Base-by-base conservation (phyloP, 2,113 vertebrate species). In the Pachyramphus minor region DNA sequence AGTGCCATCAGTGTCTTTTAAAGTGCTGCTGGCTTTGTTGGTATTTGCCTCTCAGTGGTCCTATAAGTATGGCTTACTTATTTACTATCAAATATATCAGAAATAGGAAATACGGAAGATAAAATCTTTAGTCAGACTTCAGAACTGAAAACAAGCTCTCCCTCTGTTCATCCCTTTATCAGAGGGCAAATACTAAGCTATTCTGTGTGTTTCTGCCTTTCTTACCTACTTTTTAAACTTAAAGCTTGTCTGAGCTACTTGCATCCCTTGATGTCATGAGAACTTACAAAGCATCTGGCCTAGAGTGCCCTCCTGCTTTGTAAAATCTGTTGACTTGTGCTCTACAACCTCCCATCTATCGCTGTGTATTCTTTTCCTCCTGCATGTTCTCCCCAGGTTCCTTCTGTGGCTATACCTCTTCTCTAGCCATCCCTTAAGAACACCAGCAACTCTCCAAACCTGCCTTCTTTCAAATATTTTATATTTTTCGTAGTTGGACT, bases 391-490 rank as follows among this genome's bases (percentile, higher is more conserved):
- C 47, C 50, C 24, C 0, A 3, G 50, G 11, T 58, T 83, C 55
- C 49, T 86, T 60, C 80, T 47, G 42, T 55, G 56, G 17, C 1
- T 52, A 6, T 81, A 64, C 35, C 52, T 78, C 52, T 87, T 49
- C 66, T 72, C 39, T 47, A 79, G 31, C 33, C 24, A 64, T 72
- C 62, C 41, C 39, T 67, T 74, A 69, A 82, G 49, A 86, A 20
- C 31, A 66, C 31, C 52, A 67, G 8, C 0, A 0, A 28, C 11
- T 60, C 76, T 90, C n/a, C 45, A 73, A 18, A 45, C 31, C 16
- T 94, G n/a, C 69, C 21, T 81, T 56, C 62, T 89, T 79, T 85
- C 44, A 68, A 76, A 85, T 77, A 33, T 6, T 33, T 71, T 1
- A 20, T 31, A 27, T 76, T 91, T 91, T 69, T 73, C 31, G 50